Evolutionary conservation across 2,797 vertebrate genomes (phyloP).

Genomic region (Centropyge bicolor): DNA sequence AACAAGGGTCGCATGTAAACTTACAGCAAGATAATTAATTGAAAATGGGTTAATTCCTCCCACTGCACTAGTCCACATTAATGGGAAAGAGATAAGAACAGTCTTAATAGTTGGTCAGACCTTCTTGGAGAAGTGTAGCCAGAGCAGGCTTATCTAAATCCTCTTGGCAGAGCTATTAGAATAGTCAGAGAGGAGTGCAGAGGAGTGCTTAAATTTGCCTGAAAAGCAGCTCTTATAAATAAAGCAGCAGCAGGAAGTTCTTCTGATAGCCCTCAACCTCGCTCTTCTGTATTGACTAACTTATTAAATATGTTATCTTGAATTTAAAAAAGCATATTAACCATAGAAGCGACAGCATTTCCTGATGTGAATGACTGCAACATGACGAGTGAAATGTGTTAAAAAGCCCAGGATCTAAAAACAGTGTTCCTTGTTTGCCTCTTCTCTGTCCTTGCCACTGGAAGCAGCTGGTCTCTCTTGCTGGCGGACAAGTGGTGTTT

Average conservation of each 20-base stretch:
- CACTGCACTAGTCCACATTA: slow-evolving; percentile 62
- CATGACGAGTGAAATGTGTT: slow-evolving; percentile 25
- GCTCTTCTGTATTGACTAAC: slow-evolving; percentile 36
- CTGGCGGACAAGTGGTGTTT: slow-evolving; percentile 41
- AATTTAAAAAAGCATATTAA: slow-evolving; percentile 32
- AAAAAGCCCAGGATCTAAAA: slow-evolving; percentile 27
- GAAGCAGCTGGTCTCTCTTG: slow-evolving; percentile 26
- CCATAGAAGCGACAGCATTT: slow-evolving; percentile 27
- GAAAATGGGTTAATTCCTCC: slow-evolving; percentile 73
- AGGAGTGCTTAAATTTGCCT: slow-evolving; percentile 77
- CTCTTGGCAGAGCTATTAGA: slow-evolving; percentile 76
- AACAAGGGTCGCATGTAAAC: slow-evolving; percentile 61
- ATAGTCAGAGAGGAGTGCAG: slow-evolving; percentile 66
- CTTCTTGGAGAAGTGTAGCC: slow-evolving; percentile 72
- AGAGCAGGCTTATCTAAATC: slow-evolving; percentile 81
- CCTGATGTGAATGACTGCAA: slow-evolving; percentile 9
- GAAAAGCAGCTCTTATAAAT: slow-evolving; percentile 77
- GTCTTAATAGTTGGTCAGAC: slow-evolving; percentile 79
- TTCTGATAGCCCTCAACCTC: slow-evolving; percentile 56
- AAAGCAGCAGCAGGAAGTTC: slow-evolving; percentile 58
- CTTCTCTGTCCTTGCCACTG: slow-evolving; percentile 34
- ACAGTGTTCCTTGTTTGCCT: slow-evolving; percentile 11
- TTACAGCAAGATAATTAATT: slow-evolving; percentile 67
- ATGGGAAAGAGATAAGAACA: slow-evolving; percentile 70
- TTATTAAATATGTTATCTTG: slow-evolving; percentile 40